A percentile compares a stretch with the other conserved stretches of the same genome.
phyloP scores from a whole-genome alignment of 2,888 invertebrate species.

The Calameuta pallipes region DNA sequence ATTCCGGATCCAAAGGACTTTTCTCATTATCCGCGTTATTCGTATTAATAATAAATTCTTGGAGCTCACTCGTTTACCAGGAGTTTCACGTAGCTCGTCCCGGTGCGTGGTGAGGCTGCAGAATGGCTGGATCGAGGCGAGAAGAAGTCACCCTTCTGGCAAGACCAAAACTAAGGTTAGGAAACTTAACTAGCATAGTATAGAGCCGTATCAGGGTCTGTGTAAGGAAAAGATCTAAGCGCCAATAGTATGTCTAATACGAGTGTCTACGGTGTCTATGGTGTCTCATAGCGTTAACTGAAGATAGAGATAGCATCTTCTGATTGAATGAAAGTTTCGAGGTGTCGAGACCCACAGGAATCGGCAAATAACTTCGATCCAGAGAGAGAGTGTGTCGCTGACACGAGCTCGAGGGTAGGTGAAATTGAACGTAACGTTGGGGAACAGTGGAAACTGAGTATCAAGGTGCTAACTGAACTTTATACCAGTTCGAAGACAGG shows the following conservation, averaged over 20 bases:
- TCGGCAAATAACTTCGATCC: neutral
- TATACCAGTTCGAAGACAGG: neutral
- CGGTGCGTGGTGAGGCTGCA: neutral
- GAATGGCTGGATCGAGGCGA: neutral
- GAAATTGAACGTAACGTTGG: neutral
- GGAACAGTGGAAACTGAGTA: neutral
- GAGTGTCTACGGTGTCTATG: neutral
- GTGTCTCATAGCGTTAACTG: neutral
- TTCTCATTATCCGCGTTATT: neutral
- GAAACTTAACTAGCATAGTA: neutral
- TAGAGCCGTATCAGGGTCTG: neutral
- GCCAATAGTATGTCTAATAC: neutral
- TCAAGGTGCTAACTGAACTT: neutral
- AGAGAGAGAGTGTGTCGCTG: neutral
- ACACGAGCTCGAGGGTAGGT: neutral
- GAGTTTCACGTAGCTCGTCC: neutral
- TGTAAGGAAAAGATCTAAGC: neutral
- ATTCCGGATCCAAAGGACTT: neutral
- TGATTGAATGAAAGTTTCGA: conserved; percentile 31
- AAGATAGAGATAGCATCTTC: neutral
- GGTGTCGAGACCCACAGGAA: conserved; percentile 17
- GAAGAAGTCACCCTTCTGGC: neutral
- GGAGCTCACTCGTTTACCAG: neutral
- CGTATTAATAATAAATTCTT: neutral
- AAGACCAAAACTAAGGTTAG: neutral